A percentile compares a stretch with the other conserved stretches of the same genome.
These are phyloP conservation scores for Zhengitettix transpicula DNA, from an alignment of 2,888 invertebrate species.

Conservation along the genomic window DNA sequence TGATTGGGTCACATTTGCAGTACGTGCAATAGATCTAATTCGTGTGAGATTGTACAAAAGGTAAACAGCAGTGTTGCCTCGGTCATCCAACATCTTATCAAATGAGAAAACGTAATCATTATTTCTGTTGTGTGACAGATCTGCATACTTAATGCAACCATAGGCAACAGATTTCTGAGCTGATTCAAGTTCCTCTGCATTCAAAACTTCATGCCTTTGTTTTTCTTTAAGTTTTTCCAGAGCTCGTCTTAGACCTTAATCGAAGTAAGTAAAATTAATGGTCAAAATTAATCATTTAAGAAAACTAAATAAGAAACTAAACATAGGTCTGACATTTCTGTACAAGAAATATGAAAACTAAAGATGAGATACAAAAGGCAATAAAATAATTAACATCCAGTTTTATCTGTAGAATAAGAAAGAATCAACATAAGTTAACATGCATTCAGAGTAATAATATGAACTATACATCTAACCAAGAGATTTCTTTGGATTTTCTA, in stretches of 20 bases:
- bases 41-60: constrained; percentile 86
- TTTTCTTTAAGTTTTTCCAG: constrained; percentile 74
- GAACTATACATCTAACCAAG: no score
- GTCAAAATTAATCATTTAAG: no score
- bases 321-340: no score
- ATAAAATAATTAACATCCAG: no score
- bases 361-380: no score
- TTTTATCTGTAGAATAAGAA: no score
- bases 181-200: constrained; percentile 56
- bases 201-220: constrained; percentile 67
- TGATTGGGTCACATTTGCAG: constrained; percentile 46
- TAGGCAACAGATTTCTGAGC: constrained; percentile 90
- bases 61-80: constrained; percentile 97
- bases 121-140: constrained; percentile 80
- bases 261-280: neutral
- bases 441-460: no score
- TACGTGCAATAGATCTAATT: constrained; percentile 78
- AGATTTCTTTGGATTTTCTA: no score
- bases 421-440: no score
- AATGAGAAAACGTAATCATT: constrained; percentile 97
- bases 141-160: constrained; percentile 97
- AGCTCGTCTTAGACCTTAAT: constrained; percentile 50
- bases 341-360: no score
- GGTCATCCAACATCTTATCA: constrained; percentile 97
- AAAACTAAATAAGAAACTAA: no score